phyloP scores from a whole-genome alignment of 2,888 invertebrate species.

The Coenonympha glycerion region DNA sequence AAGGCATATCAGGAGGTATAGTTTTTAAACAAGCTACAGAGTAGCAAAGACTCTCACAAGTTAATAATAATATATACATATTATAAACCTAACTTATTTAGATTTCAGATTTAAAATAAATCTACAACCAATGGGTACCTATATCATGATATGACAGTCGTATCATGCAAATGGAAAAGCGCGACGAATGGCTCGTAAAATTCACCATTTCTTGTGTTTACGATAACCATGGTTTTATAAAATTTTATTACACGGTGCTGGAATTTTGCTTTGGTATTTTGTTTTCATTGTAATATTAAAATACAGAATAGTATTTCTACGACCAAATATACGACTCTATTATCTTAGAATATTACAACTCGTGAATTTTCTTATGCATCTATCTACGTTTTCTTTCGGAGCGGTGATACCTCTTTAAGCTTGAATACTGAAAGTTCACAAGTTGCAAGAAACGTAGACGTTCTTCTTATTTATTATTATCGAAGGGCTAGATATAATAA shows the following conservation, averaged over 20 bases:
- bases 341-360: neutral
- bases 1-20: no score
- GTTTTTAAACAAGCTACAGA: no score
- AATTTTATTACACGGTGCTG: slow-evolving; percentile 56
- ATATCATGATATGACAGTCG: slow-evolving; percentile 45
- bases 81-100: no score
- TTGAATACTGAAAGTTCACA: no score
- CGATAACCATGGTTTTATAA: slow-evolving; percentile 69
- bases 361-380: neutral
- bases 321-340: neutral
- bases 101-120: neutral
- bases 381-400: no score
- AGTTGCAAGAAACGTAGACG: no score
- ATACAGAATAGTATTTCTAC: slow-evolving; percentile 10
- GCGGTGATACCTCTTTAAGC: no score
- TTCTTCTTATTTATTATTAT: no score
- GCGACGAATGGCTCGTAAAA: slow-evolving; percentile 67
- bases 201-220: slow-evolving; percentile 70
- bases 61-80: no score
- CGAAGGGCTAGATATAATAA: no score
- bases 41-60: no score
- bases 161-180: slow-evolving; percentile 68
- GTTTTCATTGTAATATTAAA: slow-evolving; percentile 23
- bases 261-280: slow-evolving; percentile 36
- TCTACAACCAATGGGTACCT: slow-evolving; percentile 12